phyloP scores from a whole-genome alignment of 2,888 invertebrate genomes.

The Drosophila melanocephala region DNA sequence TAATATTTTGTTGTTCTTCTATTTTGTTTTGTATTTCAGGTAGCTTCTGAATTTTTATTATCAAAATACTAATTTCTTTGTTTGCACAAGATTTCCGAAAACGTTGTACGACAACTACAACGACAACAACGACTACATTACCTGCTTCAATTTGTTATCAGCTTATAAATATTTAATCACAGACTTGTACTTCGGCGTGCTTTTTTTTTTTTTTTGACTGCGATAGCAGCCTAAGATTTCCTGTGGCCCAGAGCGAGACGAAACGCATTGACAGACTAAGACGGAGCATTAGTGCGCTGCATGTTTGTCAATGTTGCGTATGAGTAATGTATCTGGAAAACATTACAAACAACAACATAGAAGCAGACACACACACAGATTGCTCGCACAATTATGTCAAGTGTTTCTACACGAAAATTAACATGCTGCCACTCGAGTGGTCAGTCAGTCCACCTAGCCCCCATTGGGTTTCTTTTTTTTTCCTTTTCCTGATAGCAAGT shows the following conservation, averaged over 20 bases:
- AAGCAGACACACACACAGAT: slow-evolving; percentile 7
- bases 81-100: slow-evolving; percentile 77
- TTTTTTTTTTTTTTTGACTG: slow-evolving; percentile 47
- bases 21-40: slow-evolving; percentile 57
- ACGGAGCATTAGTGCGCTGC: background rate
- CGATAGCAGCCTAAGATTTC: slow-evolving; percentile 59
- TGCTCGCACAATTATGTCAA: slow-evolving; percentile 72
- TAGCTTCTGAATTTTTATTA: slow-evolving; percentile 82
- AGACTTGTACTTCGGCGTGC: slow-evolving; percentile 74
- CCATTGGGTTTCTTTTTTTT: slow-evolving; percentile 11
- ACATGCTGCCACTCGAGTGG: slow-evolving; percentile 65
- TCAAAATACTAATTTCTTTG: slow-evolving; percentile 81
- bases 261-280: background rate
- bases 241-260: slow-evolving; percentile 20
- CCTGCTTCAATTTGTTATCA: slow-evolving; percentile 77
- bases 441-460: slow-evolving; percentile 19
- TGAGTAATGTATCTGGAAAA: slow-evolving; percentile 62
- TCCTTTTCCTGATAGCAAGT: slow-evolving; percentile 31
- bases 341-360: background rate
- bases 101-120: slow-evolving; percentile 13
- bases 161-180: slow-evolving; percentile 82
- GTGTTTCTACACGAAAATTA: slow-evolving; percentile 81
- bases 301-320: slow-evolving; percentile 52
- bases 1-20: slow-evolving; percentile 60
- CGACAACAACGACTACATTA: slow-evolving; percentile 18